phyloP scores from a whole-genome alignment of 2,113 vertebrate species.

The Eurypyga helias region DNA sequence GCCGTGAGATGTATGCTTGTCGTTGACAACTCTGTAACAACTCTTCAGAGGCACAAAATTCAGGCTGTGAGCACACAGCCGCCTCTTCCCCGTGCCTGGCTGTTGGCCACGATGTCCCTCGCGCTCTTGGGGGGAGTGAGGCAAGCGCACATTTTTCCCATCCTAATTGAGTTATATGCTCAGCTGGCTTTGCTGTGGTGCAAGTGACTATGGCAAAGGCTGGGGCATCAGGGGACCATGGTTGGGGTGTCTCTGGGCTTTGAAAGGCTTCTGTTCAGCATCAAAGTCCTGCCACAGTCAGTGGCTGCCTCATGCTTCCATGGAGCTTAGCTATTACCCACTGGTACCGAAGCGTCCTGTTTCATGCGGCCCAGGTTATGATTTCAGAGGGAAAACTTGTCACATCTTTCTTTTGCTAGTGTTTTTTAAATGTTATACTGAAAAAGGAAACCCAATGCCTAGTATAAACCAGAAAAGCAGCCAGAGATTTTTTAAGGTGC shows the following conservation, averaged over 20 bases:
- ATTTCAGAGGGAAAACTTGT: not conserved
- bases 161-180: not conserved
- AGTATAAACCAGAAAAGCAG: not conserved
- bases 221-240: not conserved
- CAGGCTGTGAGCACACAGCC: not conserved
- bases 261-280: not conserved
- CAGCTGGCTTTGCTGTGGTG: not conserved
- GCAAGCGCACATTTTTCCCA: not conserved
- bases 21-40: not conserved
- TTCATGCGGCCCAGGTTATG: not conserved
- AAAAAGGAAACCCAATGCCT: not conserved
- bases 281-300: accelerated
- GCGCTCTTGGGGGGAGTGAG: not conserved
- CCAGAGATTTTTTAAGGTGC: not conserved
- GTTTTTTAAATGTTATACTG: not conserved
- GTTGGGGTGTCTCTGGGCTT: not conserved
- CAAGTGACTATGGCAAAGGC: not conserved
- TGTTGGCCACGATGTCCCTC: not conserved
- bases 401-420: not conserved
- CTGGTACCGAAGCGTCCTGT: not conserved
- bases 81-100: accelerated
- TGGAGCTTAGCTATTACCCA: not conserved
- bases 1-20: not conserved
- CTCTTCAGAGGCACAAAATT: not conserved
- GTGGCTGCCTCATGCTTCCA: not conserved